These are phyloP conservation scores for Alitta virens DNA, from an alignment of 2,888 invertebrate genomes.

Conservation along the genomic window DNA sequence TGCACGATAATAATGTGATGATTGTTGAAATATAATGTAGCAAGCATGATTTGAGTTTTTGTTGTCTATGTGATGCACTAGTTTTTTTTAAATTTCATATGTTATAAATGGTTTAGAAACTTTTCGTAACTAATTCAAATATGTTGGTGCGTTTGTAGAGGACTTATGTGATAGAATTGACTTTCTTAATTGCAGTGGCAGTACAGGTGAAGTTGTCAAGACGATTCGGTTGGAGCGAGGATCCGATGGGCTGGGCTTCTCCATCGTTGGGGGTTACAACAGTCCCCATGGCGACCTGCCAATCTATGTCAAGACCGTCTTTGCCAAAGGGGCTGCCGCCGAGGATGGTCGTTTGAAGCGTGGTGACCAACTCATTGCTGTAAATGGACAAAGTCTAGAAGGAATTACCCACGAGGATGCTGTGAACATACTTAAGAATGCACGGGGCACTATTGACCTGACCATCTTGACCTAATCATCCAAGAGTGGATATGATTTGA, in stretches of 20 bases:
- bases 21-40: no score
- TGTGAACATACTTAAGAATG: slow-evolving; percentile 77
- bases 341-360: slow-evolving; percentile 82
- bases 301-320: slow-evolving; percentile 59
- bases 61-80: no score
- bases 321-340: slow-evolving; percentile 77
- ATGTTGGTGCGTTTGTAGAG: not conserved
- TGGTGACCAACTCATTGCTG: slow-evolving; percentile 85
- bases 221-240: slow-evolving; percentile 59
- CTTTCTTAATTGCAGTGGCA: not conserved
- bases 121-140: no score
- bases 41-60: no score
- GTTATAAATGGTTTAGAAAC: no score
- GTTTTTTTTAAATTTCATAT: no score
- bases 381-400: slow-evolving; percentile 78
- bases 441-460: slow-evolving; percentile 61
- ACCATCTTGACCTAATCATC: slow-evolving; percentile 45
- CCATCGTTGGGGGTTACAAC: slow-evolving; percentile 61
- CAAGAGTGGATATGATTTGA: no score
- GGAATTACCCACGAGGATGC: slow-evolving; percentile 72
- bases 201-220: slow-evolving; percentile 4
- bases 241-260: slow-evolving; percentile 62
- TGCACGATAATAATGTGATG: no score
- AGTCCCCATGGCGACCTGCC: slow-evolving; percentile 63
- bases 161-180: not conserved